Percentiles rank a stretch among this genome's conserved stretches.
Evolutionary conservation across 2,888 invertebrate species (phyloP).

Genomic region (Brachyptera putata): DNA sequence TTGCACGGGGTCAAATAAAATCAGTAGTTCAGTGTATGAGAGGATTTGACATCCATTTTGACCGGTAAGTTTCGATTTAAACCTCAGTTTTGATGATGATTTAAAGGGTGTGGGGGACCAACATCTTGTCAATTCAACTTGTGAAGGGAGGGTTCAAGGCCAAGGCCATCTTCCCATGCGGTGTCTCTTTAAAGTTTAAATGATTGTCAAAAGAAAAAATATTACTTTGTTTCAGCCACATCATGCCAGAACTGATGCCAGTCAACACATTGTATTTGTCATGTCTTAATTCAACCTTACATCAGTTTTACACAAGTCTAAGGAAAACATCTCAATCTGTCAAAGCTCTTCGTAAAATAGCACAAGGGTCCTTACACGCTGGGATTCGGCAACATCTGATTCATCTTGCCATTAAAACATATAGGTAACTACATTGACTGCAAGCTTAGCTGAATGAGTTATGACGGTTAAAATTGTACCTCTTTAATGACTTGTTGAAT

Average conservation of each 20-base stretch:
- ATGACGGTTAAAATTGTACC: not conserved
- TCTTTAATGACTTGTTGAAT: not conserved
- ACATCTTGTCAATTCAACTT: not conserved
- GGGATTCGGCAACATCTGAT: constrained; percentile 37
- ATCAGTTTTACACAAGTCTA: constrained; percentile 16
- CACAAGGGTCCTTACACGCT: constrained; percentile 32
- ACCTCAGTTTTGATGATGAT: not conserved
- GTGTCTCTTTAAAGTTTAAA: not conserved
- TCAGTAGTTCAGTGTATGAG: not conserved
- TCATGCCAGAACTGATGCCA: constrained; percentile 33
- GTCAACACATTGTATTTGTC: constrained; percentile 32
- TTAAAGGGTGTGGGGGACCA: constrained; percentile 16
- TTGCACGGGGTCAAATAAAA: not conserved
- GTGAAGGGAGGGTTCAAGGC: constrained; percentile 8
- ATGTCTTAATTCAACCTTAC: constrained; percentile 11
- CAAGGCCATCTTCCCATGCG: not conserved
- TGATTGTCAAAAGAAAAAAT: not conserved
- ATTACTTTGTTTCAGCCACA: constrained; percentile 1
- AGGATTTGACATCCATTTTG: not conserved
- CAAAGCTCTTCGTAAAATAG: constrained; percentile 24
- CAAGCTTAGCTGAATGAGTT: too few species aligned
- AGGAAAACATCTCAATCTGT: constrained; percentile 25
- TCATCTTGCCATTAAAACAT: constrained; percentile 33
- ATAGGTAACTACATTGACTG: constrained; percentile 30
- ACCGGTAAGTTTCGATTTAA: not conserved